Conservation (phyloP, 30 jellyfish, hydroid and myxozoan species). For the Nemopilema nomurai region DNA sequence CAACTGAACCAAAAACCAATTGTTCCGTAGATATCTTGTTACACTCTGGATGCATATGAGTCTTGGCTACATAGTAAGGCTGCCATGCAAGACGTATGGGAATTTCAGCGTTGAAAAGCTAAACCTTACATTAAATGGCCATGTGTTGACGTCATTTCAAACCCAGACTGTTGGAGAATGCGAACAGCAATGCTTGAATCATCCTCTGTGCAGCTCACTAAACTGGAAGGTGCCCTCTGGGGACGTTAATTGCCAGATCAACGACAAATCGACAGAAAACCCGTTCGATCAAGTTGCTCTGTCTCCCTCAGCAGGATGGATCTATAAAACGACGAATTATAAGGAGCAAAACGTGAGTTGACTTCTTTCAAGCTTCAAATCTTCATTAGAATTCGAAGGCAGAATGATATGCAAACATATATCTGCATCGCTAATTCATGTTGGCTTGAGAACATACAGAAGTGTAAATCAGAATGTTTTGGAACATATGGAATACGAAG, state of each 20-base stretch:
- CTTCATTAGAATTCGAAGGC: no score
- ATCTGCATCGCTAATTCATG: no score
- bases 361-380: neutral
- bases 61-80: conserved; percentile 8
- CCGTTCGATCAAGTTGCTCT: neutral
- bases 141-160: neutral
- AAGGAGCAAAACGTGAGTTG: neutral
- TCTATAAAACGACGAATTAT: conserved; percentile 8
- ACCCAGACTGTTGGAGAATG: neutral
- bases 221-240: neutral
- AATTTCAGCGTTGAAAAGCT: conserved; percentile 5
- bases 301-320: neutral
- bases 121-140: neutral
- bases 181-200: neutral
- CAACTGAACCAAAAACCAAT: no score
- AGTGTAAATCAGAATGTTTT: no score
- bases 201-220: neutral
- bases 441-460: no score
- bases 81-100: conserved; percentile 19
- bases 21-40: no score
- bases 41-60: neutral
- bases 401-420: no score
- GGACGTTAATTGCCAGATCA: neutral
- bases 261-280: neutral
- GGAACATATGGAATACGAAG: no score